Evolutionary conservation across 2,113 vertebrate species (phyloP).

Genomic region (Nettapus auritus): DNA sequence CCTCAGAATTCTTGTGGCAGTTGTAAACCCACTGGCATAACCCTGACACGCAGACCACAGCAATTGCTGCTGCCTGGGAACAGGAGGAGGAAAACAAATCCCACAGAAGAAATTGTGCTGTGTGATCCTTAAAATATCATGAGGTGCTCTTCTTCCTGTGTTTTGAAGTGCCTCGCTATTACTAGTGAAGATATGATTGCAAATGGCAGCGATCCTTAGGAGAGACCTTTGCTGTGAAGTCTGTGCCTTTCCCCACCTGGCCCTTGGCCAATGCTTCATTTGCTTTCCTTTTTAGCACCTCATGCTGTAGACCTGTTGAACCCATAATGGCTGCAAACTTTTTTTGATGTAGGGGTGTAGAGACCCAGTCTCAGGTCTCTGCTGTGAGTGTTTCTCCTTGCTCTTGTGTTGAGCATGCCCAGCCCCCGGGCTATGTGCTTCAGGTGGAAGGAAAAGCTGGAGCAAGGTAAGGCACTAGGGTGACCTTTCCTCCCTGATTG

Average conservation of each 20-base stretch:
- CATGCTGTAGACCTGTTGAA: not conserved
- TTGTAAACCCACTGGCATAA: not conserved
- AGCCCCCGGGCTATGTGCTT: not conserved
- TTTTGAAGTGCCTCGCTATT: not conserved
- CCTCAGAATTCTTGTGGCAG: not conserved
- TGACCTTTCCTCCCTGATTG: fast-evolving
- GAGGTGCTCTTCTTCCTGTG: not conserved
- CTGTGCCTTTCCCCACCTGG: not conserved
- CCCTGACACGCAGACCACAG: not conserved
- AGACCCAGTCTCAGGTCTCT: not conserved
- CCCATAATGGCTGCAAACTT: not conserved
- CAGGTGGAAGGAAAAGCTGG: not conserved
- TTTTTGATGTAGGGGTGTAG: not conserved
- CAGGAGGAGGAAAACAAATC: not conserved
- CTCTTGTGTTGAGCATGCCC: fast-evolving
- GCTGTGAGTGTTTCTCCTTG: not conserved
- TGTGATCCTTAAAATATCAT: not conserved
- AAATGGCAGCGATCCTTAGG: not conserved
- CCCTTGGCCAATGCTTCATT: not conserved
- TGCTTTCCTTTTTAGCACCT: not conserved
- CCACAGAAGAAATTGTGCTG: not conserved
- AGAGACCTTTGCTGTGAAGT: not conserved
- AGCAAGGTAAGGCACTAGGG: not conserved
- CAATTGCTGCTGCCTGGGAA: not conserved
- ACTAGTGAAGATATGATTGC: not conserved